A percentile compares a stretch with the other conserved stretches of the same genome.
These are phyloP conservation scores for Odobenus rosmarus DNA, from an alignment of 2,113 vertebrate genomes.

Conservation along the genomic window DNA sequence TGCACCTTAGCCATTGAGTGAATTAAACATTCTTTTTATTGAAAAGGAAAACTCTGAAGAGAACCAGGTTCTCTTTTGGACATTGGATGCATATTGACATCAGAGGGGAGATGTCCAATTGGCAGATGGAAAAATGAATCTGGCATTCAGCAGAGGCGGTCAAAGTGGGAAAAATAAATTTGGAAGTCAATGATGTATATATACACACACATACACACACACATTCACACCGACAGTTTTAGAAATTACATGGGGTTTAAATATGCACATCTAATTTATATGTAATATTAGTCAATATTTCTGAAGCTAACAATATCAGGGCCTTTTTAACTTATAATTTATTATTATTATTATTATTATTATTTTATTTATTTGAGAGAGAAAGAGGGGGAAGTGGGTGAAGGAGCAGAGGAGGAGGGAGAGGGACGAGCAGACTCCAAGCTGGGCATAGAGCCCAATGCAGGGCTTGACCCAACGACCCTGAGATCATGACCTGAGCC, in stretches of 20 bases:
- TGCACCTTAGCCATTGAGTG: not conserved
- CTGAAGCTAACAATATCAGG: not conserved
- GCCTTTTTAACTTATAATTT: not conserved
- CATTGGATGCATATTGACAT: not conserved
- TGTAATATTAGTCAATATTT: not conserved
- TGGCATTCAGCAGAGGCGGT: not conserved
- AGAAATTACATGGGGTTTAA: not conserved
- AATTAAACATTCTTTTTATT: not conserved
- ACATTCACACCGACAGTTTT: not conserved
- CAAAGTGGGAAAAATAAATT: not conserved
- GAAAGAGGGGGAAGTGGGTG: not conserved
- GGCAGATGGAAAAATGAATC: not conserved
- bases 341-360: not conserved
- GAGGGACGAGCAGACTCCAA: not conserved
- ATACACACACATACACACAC: not conserved
- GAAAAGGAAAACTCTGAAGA: not conserved
- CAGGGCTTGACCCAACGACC: not conserved
- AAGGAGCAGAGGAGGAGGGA: not conserved
- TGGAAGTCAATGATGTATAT: not conserved
- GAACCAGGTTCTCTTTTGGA: not conserved
- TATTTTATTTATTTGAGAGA: not conserved
- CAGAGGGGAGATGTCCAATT: not conserved
- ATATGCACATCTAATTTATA: not conserved
- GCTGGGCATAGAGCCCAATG: not conserved
- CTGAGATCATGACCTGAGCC: not conserved